These are phyloP conservation scores for Helleia helle DNA, from an alignment of 2,888 invertebrate species.

Conservation along the genomic window DNA sequence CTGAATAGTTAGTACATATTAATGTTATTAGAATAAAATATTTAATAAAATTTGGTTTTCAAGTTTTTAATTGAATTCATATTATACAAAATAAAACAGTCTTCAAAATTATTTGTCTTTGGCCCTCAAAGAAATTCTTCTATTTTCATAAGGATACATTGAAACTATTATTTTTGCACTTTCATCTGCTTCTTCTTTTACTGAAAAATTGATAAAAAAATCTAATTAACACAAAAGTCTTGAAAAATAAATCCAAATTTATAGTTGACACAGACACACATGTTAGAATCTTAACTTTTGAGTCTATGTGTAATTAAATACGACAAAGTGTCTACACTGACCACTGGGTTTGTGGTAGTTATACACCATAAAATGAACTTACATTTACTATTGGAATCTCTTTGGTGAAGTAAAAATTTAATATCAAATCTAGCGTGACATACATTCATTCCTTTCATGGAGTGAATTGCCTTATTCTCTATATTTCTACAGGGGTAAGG, in stretches of 20 bases:
- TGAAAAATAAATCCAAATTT: no score
- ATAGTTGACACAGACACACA: no score
- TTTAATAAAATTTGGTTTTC: no score
- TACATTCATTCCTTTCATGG: constrained; percentile 27
- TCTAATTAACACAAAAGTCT: no score
- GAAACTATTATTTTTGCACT: constrained; percentile 29
- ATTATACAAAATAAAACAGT: not conserved
- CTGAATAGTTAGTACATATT: no score
- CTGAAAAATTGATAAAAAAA: no score
- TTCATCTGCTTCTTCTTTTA: constrained; percentile 33
- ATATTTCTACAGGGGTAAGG: constrained; percentile 12
- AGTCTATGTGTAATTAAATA: no score
- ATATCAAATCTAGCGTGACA: constrained; percentile 33
- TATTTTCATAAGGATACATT: constrained; percentile 39
- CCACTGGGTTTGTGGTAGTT: no score
- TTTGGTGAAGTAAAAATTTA: constrained; percentile 13
- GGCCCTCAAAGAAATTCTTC: constrained; percentile 11
- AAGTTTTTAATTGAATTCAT: not conserved
- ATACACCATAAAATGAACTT: not conserved
- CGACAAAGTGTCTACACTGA: no score
- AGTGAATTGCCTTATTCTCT: constrained; percentile 37
- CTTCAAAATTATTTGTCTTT: not conserved
- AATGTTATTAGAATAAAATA: no score
- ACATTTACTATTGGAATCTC: not conserved
- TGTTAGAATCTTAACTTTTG: no score